Conservation (phyloP, 2,797 vertebrate species). For the Microctenopoma lineatum region DNA sequence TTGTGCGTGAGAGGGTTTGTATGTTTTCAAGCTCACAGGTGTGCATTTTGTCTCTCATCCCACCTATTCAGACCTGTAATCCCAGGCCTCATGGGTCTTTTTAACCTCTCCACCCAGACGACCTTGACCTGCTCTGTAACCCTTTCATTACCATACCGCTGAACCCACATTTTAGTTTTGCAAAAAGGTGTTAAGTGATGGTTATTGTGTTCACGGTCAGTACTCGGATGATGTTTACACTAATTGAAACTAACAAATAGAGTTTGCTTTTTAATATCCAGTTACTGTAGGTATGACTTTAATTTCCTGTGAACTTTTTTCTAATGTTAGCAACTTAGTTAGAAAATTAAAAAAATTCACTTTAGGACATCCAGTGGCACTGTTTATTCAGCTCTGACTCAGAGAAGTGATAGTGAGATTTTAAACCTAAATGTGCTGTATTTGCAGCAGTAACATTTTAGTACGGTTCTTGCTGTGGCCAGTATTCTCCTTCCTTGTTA, state of each 20-base stretch:
- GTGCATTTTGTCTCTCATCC: conserved; percentile 68
- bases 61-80: conserved; percentile 65
- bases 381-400: background rate
- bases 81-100: conserved; percentile 43
- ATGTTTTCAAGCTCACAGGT: conserved; percentile 53
- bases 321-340: background rate
- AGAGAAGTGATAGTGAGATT: too few species aligned
- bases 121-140: conserved; percentile 40
- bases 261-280: too few species aligned
- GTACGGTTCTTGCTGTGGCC: background rate
- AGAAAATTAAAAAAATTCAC: background rate
- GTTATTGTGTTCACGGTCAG: background rate
- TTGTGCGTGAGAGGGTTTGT: conserved; percentile 25
- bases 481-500: too few species aligned
- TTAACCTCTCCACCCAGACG: conserved; percentile 35
- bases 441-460: background rate
- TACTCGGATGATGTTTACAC: too few species aligned
- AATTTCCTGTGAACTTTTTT: background rate
- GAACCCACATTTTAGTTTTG: conserved; percentile 29
- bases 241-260: too few species aligned
- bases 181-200: conserved; percentile 6
- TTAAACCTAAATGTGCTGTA: background rate
- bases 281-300: background rate
- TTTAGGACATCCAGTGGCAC: background rate
- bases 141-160: conserved; percentile 53